A percentile compares a stretch with the other conserved stretches of the same genome.
These are phyloP conservation scores for Lepidotrigona ventralis DNA, from an alignment of 1,140 invertebrate species.

Conservation along the genomic window DNA sequence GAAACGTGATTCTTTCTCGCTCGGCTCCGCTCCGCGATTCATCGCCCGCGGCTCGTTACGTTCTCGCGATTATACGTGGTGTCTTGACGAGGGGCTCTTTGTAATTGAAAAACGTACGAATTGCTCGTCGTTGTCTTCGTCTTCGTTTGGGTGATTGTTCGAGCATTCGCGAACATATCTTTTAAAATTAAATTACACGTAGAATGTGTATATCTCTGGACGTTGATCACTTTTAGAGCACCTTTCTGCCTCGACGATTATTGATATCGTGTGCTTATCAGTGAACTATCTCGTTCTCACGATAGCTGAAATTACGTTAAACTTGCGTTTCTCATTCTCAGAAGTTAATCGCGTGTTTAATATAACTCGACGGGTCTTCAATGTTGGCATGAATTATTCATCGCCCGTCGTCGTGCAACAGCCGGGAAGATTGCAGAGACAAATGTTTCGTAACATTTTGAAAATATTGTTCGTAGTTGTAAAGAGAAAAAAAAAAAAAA, in stretches of 20 bases:
- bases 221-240: too few species aligned
- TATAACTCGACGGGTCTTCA: neutral
- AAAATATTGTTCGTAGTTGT: too few species aligned
- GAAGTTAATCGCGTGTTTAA: neutral
- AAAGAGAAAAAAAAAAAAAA: too few species aligned
- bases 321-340: neutral
- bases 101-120: slow-evolving; percentile 16
- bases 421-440: neutral
- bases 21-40: neutral
- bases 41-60: neutral
- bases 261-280: neutral
- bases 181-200: neutral
- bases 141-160: neutral
- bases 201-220: neutral
- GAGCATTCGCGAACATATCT: neutral
- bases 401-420: neutral
- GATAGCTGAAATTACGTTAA: neutral
- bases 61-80: neutral
- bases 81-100: neutral
- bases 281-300: neutral
- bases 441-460: neutral
- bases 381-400: neutral
- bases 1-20: slow-evolving; percentile 19
- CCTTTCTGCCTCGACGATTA: neutral
- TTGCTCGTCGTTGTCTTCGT: too few species aligned